phyloP scores from a whole-genome alignment of 2,113 vertebrate species.

The Halichoerus grypus region DNA sequence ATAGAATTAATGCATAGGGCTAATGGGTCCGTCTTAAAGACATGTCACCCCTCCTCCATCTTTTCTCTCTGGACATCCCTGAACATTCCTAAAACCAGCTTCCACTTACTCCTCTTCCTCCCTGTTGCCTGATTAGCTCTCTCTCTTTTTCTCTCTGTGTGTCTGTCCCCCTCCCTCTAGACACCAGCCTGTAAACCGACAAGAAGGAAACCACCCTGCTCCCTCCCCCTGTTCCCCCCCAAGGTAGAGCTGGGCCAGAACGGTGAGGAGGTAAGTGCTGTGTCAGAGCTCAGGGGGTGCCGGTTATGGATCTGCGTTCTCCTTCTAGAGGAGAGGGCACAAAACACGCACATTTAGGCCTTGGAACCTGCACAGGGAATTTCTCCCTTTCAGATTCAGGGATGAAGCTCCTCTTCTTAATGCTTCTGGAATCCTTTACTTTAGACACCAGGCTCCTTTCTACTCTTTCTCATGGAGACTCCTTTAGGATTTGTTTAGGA shows the following conservation, averaged over 20 bases:
- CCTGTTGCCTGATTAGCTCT: conserved; percentile 71
- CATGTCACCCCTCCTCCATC: rapidly evolving
- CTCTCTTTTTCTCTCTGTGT: conserved; percentile 70
- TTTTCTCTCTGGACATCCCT: background rate
- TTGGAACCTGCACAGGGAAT: background rate
- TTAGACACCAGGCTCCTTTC: background rate
- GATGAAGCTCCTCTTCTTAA: background rate
- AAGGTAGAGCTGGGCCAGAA: conserved; percentile 87
- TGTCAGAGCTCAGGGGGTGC: background rate
- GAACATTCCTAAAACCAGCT: background rate
- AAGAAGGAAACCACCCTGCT: conserved; percentile 90
- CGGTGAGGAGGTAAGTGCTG: conserved; percentile 89
- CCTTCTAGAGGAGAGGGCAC: background rate
- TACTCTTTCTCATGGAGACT: background rate
- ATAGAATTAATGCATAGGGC: background rate
- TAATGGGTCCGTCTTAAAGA: no score
- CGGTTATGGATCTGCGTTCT: background rate
- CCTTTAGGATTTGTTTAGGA: background rate
- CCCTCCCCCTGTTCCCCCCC: conserved; percentile 86
- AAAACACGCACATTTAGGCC: rapidly evolving
- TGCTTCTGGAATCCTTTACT: background rate
- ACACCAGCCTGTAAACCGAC: conserved; percentile 86
- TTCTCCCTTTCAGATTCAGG: background rate
- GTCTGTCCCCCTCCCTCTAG: conserved; percentile 84
- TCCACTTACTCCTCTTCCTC: conserved; percentile 14